Percentiles rank a stretch among this genome's conserved stretches.
These are phyloP conservation scores for Thalassoma bifasciatum DNA, from an alignment of 2,113 vertebrate genomes.

Conservation along the genomic window DNA sequence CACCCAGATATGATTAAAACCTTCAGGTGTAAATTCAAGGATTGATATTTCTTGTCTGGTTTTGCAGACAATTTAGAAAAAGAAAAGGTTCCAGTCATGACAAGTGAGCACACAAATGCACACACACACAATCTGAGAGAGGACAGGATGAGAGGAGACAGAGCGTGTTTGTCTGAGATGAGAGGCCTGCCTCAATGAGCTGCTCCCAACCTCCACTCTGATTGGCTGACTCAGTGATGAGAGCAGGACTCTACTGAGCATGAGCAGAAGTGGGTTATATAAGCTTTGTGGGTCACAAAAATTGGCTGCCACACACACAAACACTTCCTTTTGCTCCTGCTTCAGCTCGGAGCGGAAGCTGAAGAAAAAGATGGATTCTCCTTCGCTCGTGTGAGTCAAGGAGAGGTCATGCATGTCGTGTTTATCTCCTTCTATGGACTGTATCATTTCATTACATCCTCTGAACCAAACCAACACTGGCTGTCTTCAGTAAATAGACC, in stretches of 20 bases:
- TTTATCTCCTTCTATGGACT: background rate
- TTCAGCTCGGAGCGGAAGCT: background rate
- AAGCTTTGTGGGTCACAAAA: constrained; percentile 71
- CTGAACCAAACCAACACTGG: background rate
- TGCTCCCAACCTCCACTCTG: constrained; percentile 15
- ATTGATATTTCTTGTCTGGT: background rate
- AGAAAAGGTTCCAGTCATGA: background rate
- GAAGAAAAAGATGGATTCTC: background rate
- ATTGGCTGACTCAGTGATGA: constrained; percentile 56
- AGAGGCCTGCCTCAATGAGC: constrained; percentile 32
- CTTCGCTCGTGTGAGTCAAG: background rate
- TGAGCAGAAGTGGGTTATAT: constrained; percentile 73
- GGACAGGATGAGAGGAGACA: constrained; percentile 14
- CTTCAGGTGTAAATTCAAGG: background rate
- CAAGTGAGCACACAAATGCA: background rate
- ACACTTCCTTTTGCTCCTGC: background rate
- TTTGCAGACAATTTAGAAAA: constrained; percentile 12
- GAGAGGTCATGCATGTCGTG: background rate
- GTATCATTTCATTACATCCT: background rate
- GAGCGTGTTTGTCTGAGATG: constrained; percentile 21
- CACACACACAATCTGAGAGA: constrained; percentile 9
- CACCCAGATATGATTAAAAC: background rate
- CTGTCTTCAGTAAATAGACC: too few species aligned
- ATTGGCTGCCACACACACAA: constrained; percentile 5
- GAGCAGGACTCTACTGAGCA: constrained; percentile 62